Evolutionary conservation across 1,140 invertebrate species (phyloP).

Genomic region (Rhagoletis pomonella): DNA sequence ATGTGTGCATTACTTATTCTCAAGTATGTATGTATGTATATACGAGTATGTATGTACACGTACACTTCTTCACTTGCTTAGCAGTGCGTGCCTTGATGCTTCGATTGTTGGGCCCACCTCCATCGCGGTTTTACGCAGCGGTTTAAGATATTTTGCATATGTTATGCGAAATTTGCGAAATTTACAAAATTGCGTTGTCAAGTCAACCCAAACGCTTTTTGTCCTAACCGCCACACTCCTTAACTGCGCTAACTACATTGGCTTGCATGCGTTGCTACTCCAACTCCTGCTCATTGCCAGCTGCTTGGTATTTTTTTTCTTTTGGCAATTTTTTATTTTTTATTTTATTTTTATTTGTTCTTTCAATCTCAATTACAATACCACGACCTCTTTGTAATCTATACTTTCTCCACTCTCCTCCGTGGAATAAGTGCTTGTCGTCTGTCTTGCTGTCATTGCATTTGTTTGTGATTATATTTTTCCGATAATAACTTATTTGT

Average conservation of each 20-base stretch:
- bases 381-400: conserved; percentile 39
- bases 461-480: conserved; percentile 24
- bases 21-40: background rate
- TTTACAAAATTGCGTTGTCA: conserved; percentile 48
- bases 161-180: conserved; percentile 45
- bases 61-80: background rate
- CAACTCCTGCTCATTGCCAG: background rate
- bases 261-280: background rate
- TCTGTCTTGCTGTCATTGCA: background rate
- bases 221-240: background rate
- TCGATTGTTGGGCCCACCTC: conserved; percentile 18
- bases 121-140: conserved; percentile 46
- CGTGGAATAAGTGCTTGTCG: background rate
- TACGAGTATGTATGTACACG: background rate
- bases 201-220: background rate
- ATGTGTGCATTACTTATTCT: background rate
- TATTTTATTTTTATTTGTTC: background rate
- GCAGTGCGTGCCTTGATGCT: background rate
- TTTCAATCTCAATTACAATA: conserved; percentile 14
- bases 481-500: conserved; percentile 35
- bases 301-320: conserved; percentile 41
- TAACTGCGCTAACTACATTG: background rate
- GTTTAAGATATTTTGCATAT: conserved; percentile 53
- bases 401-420: background rate
- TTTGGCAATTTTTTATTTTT: background rate